A percentile compares a stretch with the other conserved stretches of the same genome.
phyloP scores from a whole-genome alignment of 1,140 invertebrate species.

The Procambarus clarkii region DNA sequence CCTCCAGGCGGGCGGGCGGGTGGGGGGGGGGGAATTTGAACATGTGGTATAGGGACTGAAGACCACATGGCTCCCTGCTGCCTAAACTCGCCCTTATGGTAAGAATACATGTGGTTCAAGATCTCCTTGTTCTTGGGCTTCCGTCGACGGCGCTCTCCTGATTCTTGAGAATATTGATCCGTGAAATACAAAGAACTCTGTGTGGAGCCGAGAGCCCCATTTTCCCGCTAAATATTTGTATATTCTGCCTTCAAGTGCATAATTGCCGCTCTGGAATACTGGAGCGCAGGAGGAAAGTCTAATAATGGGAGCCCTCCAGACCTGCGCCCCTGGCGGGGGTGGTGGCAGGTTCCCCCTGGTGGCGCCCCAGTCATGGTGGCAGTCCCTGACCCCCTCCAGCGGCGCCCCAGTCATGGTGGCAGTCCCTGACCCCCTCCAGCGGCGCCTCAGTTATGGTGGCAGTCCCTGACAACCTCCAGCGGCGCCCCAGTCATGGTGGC shows the following conservation, averaged over 20 bases:
- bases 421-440: too few species aligned
- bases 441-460: not conserved
- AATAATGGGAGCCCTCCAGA: not conserved
- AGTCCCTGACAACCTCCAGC: not conserved
- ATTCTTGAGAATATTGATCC: conserved; percentile 24
- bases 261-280: conserved; percentile 9
- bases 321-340: not conserved
- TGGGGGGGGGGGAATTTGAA: not conserved
- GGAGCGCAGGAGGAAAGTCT: not conserved
- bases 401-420: not conserved
- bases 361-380: not conserved
- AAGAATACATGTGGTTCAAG: too few species aligned
- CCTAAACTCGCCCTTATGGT: not conserved
- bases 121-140: not conserved
- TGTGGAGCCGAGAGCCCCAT: conserved; percentile 20
- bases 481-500: too few species aligned
- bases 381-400: not conserved
- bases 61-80: not conserved
- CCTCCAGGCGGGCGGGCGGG: not conserved
- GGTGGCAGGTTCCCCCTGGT: not conserved
- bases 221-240: conserved; percentile 48
- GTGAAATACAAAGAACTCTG: conserved; percentile 30
- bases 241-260: conserved; percentile 36
- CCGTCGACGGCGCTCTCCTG: not conserved
- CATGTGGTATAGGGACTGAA: not conserved